Evolutionary conservation across 1,140 invertebrate genomes (phyloP), one percentile per base, ranked within the genome.

Genomic region (Paraescarpia echinospica): DNA sequence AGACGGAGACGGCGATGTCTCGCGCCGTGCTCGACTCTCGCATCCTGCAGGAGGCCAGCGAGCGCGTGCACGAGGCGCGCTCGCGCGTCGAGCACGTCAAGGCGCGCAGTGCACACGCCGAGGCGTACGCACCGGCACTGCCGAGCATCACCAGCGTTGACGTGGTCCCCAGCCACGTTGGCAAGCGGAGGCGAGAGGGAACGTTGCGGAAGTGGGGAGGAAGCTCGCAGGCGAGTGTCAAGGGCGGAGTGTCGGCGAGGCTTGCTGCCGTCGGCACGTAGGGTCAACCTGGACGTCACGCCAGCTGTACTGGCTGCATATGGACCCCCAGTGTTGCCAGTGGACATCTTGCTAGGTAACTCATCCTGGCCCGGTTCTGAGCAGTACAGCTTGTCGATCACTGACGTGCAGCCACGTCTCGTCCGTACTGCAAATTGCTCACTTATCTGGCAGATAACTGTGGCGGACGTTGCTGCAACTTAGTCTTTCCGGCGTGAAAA

Each of bases 1-100:
- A 96, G 93, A 95, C 95, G 9, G 95, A 96, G 92, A 94, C 94
- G 1, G 93, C 95, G 18, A 94, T 95, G 93, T 93, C 94, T 14
- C 93, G 94, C 33, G 94, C 94, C n/a, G 94, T 94, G 6, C 93
- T 96, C 0, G 95, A 95, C 92, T 94, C 95, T 1, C 93, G 94
- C 41, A 94, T 95, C 93, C 93, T 96, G 18, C 94, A 95, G 90
- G 95, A 95, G 90, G 94, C 95, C 4, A 96, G 95, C 92, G 95
- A 96, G 31, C 92, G 94, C 5, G 91, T 95, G 88, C 93, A 95
- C 91, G 94, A 95, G 92, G 95, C 95, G 1, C 93, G 94, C 35
- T 91, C 93, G 22, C 93, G 95, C 27, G 95, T 96, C 12, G 95
- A 94, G 51, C 94, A 96, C 48, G 93, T 94, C 91, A 95, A 95